These are phyloP conservation scores for Piaya cayana DNA, from an alignment of 2,113 vertebrate species.

Conservation along the genomic window DNA sequence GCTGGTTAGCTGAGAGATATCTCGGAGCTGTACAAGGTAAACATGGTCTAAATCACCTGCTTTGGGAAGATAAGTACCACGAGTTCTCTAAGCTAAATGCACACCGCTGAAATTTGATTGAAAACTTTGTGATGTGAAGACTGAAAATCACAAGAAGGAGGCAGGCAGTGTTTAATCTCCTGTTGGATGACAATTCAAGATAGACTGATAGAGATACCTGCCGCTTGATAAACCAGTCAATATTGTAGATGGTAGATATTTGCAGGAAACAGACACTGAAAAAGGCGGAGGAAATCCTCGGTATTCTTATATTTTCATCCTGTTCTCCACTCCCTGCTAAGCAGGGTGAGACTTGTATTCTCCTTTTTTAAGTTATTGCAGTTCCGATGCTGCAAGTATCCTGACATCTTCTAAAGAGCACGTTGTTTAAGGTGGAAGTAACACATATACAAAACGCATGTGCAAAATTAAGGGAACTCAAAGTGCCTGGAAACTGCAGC, in stretches of 20 bases:
- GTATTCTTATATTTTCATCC: not conserved
- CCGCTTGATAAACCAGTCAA: constrained; percentile 74
- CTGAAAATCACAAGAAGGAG: constrained; percentile 72
- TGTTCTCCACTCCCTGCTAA: not conserved
- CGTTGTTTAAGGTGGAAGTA: not conserved
- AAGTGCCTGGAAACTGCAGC: not conserved
- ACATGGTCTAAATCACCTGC: constrained; percentile 71
- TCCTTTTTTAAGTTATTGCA: not conserved
- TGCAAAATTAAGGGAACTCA: not conserved
- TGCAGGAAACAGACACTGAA: constrained; percentile 10
- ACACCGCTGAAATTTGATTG: constrained; percentile 72
- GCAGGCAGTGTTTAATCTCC: constrained; percentile 73
- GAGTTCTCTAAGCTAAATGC: constrained; percentile 69
- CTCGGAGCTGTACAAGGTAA: constrained; percentile 50
- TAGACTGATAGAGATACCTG: constrained; percentile 72
- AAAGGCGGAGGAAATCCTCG: not conserved
- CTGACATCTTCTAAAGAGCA: not conserved
- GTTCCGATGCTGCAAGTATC: not conserved
- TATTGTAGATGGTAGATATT: constrained; percentile 67
- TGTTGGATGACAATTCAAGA: constrained; percentile 73
- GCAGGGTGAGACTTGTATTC: not conserved
- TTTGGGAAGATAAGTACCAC: constrained; percentile 65
- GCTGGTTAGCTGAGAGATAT: constrained; percentile 52
- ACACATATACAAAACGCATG: not conserved
- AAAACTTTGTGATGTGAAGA: constrained; percentile 73